These are phyloP conservation scores for Loriculus beryllinus DNA, from an alignment of 2,797 vertebrate species.

Conservation along the genomic window DNA sequence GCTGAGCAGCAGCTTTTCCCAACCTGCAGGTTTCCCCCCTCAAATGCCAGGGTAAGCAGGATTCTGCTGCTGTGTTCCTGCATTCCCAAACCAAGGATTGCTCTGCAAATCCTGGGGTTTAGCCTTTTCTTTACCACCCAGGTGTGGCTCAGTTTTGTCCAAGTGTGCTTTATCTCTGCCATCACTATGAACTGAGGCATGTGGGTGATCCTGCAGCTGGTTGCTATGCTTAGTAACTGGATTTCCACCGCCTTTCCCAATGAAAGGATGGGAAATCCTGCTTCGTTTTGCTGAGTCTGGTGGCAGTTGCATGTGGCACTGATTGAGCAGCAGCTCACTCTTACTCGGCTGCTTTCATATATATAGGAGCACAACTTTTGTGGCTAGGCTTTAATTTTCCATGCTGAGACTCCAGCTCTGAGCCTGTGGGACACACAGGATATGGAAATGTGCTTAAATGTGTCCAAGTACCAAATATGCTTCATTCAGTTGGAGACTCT, in stretches of 20 bases:
- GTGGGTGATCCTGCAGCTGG: not conserved
- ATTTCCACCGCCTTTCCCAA: not conserved
- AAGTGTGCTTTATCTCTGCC: not conserved
- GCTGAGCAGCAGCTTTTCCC: not conserved
- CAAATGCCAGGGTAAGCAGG: not conserved
- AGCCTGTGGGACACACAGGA: fast-evolving
- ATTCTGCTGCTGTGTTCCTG: not conserved
- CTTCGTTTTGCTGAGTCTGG: not conserved
- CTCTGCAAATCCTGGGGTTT: not conserved
- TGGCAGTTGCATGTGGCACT: not conserved
- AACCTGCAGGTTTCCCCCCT: not conserved
- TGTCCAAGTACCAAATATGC: too few species aligned
- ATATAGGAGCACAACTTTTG: not conserved
- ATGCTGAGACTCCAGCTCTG: not conserved
- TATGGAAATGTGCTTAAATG: not conserved
- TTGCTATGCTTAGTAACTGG: not conserved
- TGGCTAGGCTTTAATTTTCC: not conserved
- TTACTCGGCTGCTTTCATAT: not conserved
- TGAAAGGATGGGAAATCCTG: not conserved
- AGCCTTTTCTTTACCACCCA: not conserved
- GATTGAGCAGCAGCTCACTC: not conserved
- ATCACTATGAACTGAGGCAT: not conserved
- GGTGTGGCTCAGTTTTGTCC: not conserved
- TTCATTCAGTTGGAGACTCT: fast-evolving
- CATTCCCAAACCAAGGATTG: not conserved